Evolutionary conservation across 2,797 vertebrate genomes (phyloP).

Genomic region (Iguana delicatissima): DNA sequence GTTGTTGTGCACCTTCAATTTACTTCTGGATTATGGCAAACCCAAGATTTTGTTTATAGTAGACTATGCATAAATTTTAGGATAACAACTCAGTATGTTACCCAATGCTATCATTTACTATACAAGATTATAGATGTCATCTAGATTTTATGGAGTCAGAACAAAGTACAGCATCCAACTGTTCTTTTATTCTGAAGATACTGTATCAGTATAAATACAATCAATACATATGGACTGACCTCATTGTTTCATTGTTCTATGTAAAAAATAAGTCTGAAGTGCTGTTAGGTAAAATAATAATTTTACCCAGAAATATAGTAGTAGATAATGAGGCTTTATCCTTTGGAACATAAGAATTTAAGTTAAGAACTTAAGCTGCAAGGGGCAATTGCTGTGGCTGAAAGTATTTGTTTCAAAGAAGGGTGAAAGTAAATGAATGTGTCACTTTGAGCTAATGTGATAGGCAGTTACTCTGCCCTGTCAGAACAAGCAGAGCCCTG

Average conservation of each 20-base stretch:
- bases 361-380: conserved; percentile 69
- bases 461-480: conserved; percentile 82
- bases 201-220: conserved; percentile 23
- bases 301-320: conserved; percentile 48
- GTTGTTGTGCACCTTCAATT: too few relatives aligned
- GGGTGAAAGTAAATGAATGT: conserved; percentile 82
- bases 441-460: conserved; percentile 92
- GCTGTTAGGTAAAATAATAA: conserved; percentile 42
- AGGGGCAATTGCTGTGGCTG: conserved; percentile 77
- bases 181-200: conserved; percentile 22
- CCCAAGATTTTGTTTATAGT: background rate
- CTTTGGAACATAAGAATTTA: conserved; percentile 66
- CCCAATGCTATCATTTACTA: conserved; percentile 31
- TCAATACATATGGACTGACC: conserved; percentile 27
- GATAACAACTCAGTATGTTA: conserved; percentile 43
- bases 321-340: conserved; percentile 60
- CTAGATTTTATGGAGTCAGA: conserved; percentile 18
- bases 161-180: conserved; percentile 8
- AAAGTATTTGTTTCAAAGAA: conserved; percentile 84
- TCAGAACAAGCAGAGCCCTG: conserved; percentile 84
- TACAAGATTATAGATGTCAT: conserved; percentile 28
- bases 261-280: background rate
- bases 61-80: background rate
- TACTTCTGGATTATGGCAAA: too few relatives aligned
- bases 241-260: background rate